Evolutionary conservation across 2,797 vertebrate genomes (phyloP), one percentile per base, ranked within the genome.

Genomic region (Urocyon cinereoargenteus): DNA sequence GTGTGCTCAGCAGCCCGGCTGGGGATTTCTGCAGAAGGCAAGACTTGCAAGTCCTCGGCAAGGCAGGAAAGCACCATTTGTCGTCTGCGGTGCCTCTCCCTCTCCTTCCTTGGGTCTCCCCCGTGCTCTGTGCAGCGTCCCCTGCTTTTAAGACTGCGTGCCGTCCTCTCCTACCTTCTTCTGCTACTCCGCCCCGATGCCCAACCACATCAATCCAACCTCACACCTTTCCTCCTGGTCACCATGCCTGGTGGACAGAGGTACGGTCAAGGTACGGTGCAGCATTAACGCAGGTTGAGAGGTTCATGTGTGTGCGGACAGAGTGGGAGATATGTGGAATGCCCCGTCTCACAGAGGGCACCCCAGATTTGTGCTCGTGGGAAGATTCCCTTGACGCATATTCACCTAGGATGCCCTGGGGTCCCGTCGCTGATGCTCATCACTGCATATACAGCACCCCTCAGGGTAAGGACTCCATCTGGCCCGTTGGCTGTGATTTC

Each of bases 31-130:
- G 9, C 75, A 64, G 75, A 61, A 87, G 40, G 36, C 9, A 1
- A 6, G 19, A n/a, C n/a, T n/a, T n/a, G n/a, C n/a, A n/a, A n/a
- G 4, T 8, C 49, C 40, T 0, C 0, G 40, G n/a, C 9, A 53
- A 59, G 34, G 9, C 2, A 19, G 0, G 1, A 26, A 55, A 40
- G n/a, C 3, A 0, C 2, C 0, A 0, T 7, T 19, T 16, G 8
- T 2, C 1, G 16, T 31, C 14, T 10, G 45, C 6, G 53, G 6
- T 6, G 31, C 6, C 15, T 21, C 55, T 6, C 2, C 12, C 10
- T 13, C 1, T 19, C 36, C 36, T 57, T 34, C 13, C 0, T 8
- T 10, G 36, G 2, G 8, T 12, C 31, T 14, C 19, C n/a, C 18
- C 1, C 6, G 26, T 45, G 15, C 36, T 45, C 24, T 31, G 1